phyloP scores from a whole-genome alignment of 2,888 invertebrate genomes.

The Entomobrya proxima region DNA sequence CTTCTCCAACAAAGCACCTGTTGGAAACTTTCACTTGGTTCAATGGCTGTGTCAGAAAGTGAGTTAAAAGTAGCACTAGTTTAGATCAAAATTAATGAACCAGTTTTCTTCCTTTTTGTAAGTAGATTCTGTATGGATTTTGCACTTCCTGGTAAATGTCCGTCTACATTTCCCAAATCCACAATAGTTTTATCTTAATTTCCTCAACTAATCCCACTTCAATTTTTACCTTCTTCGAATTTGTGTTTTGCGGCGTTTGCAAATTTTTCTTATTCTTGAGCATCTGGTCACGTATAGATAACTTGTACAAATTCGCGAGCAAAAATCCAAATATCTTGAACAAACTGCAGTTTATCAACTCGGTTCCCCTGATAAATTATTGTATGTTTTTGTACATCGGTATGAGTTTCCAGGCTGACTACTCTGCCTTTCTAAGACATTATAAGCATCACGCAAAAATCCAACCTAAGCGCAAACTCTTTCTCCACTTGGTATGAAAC shows the following conservation, averaged over 20 bases:
- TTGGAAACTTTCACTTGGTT: background rate
- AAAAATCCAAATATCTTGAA: background rate
- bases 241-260: background rate
- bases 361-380: background rate
- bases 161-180: background rate
- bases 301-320: background rate
- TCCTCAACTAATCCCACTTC: background rate
- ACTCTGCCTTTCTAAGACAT: background rate
- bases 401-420: background rate
- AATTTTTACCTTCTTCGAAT: constrained; percentile 7
- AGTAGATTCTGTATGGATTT: constrained; percentile 27
- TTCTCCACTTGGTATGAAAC: background rate
- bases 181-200: background rate
- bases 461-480: background rate
- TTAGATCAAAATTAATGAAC: background rate
- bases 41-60: constrained; percentile 40
- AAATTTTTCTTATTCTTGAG: background rate
- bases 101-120: background rate
- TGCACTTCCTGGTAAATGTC: background rate
- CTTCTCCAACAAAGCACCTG: background rate
- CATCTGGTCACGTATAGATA: background rate
- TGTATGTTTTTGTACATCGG: background rate
- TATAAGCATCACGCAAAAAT: too few species aligned
- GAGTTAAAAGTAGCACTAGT: background rate
- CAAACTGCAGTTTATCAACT: background rate